Conservation (phyloP, 2,888 invertebrate species). For the Clitarchus hookeri region DNA sequence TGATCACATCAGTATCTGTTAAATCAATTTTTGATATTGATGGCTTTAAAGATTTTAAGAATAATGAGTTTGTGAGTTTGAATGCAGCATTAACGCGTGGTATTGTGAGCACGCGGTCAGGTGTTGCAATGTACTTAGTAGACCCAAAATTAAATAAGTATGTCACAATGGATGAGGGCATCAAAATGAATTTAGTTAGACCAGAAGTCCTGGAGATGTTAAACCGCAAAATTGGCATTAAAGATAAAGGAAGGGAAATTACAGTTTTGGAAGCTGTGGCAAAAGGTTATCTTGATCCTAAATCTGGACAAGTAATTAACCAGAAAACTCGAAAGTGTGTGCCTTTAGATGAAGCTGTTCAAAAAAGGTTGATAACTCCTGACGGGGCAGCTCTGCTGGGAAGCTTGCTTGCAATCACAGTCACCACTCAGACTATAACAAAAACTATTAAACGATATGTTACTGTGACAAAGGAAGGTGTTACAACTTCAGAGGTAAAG, state of each 20-base stretch:
- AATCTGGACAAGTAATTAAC: slow-evolving; percentile 83
- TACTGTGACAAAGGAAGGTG: slow-evolving; percentile 71
- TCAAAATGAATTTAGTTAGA: slow-evolving; percentile 75
- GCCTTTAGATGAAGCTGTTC: slow-evolving; percentile 84
- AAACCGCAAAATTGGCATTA: slow-evolving; percentile 79
- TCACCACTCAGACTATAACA: slow-evolving; percentile 85
- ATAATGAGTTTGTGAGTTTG: slow-evolving; percentile 81
- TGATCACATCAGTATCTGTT: slow-evolving; percentile 84
- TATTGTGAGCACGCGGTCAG: slow-evolving; percentile 73
- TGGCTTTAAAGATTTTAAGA: slow-evolving; percentile 82
- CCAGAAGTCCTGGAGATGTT: slow-evolving; percentile 88
- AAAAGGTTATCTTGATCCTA: slow-evolving; percentile 83
- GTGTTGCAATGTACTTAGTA: slow-evolving; percentile 68
- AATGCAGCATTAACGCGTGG: slow-evolving; percentile 80
- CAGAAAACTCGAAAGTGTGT: slow-evolving; percentile 70
- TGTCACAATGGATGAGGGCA: slow-evolving; percentile 79
- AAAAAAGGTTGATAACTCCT: slow-evolving; percentile 80
- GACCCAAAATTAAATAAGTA: slow-evolving; percentile 75
- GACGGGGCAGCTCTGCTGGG: slow-evolving; percentile 86
- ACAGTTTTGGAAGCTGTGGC: slow-evolving; percentile 88
- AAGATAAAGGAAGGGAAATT: slow-evolving; percentile 74
- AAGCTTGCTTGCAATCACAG: slow-evolving; percentile 83
- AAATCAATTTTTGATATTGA: slow-evolving; percentile 92
- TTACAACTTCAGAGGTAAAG: slow-evolving; percentile 47
- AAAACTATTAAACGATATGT: slow-evolving; percentile 82